Base-by-base conservation (phyloP, 1,140 invertebrate species). In the Saccostrea cuccullata region DNA sequence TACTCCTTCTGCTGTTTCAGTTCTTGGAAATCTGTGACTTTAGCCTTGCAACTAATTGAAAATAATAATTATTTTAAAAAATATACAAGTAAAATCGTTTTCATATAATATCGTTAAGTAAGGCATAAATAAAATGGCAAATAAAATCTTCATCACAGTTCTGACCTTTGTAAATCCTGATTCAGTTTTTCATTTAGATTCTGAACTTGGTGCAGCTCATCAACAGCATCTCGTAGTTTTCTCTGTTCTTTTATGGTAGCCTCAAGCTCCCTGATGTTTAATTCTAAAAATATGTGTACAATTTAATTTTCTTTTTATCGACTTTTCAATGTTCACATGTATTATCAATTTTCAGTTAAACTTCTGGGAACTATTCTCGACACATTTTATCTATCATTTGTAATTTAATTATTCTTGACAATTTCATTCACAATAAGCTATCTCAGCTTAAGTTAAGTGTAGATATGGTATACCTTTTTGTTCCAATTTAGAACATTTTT, bases 201-300 rank as follows among this genome's bases (percentile, higher is more conserved):
- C 60, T 86, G 85, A 4, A 93, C 47, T 36, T 85, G 47, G 8
- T 90, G 90, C 20, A 93, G 67, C 77, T 93, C 92, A 88, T 93
- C 92, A 17, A 90, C 23, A 23, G 87, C 87, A 84, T 93, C 92
- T 89, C 90, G 84, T 15, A 92, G 36, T 13, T 91, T 89, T 56
- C 91, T 88, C 82, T 91, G 87, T 23, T 91, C 88, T 36, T 90
- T 88, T 9, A 93, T 47, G 60, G 89, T 87, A 55, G 86, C 84
- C 70, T 90, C 87, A 13, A 92, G 77, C 55, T 92, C 92, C 58
- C 83, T 82, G 17, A 93, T 91, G 40, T 70, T 87, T 26, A 73
- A 82, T 13, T 93, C 92, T 93, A 84, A 26, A 89, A 88, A 23
- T 30, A 88, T 20, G 17, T 64, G 17, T 6, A 20, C 58, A 64